These are phyloP conservation scores for Drosophila parvula DNA, from an alignment of 1,140 invertebrate species.

Conservation along the genomic window DNA sequence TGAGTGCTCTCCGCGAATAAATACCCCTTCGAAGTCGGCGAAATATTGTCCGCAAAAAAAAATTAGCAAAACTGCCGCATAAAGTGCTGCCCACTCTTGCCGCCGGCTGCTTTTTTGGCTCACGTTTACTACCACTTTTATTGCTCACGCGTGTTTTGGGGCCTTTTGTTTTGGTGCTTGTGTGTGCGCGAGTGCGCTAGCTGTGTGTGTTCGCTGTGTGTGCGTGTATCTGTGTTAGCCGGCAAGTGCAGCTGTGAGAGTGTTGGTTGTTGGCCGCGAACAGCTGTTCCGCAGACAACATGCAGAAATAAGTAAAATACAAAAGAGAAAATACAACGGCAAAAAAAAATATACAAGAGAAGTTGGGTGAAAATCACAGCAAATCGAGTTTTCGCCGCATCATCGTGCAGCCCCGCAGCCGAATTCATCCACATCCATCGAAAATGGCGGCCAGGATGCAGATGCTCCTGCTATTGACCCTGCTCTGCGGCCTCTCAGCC, in stretches of 20 bases:
- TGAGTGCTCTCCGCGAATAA: slow-evolving; percentile 16
- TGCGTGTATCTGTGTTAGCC: slow-evolving; percentile 39
- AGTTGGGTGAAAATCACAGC: neutral
- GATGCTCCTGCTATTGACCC: slow-evolving; percentile 50
- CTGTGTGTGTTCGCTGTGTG: slow-evolving; percentile 8
- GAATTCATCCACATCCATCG: slow-evolving; percentile 17
- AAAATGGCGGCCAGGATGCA: slow-evolving; percentile 45
- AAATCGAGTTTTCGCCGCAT: slow-evolving; percentile 49
- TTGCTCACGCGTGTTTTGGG: slow-evolving; percentile 32
- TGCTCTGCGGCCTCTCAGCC: slow-evolving; percentile 58
- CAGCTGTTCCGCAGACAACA: slow-evolving; percentile 63
- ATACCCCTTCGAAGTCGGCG: slow-evolving; percentile 7
- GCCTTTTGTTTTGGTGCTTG: slow-evolving; percentile 43
- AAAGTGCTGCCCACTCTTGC: slow-evolving; percentile 25
- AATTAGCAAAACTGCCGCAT: slow-evolving; percentile 19
- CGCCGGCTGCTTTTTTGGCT: slow-evolving; percentile 10
- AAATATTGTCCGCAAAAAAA: slow-evolving; percentile 39
- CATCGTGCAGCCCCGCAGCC: slow-evolving; percentile 19
- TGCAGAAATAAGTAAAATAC: slow-evolving; percentile 47
- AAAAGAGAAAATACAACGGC: neutral
- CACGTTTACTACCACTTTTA: slow-evolving; percentile 34
- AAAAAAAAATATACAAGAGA: slow-evolving; percentile 16
- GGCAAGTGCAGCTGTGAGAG: slow-evolving; percentile 53
- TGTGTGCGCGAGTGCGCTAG: slow-evolving; percentile 32
- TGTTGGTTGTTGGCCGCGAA: slow-evolving; percentile 54